phyloP scores from a whole-genome alignment of 2,797 vertebrate genomes.

The Fratercula arctica region DNA sequence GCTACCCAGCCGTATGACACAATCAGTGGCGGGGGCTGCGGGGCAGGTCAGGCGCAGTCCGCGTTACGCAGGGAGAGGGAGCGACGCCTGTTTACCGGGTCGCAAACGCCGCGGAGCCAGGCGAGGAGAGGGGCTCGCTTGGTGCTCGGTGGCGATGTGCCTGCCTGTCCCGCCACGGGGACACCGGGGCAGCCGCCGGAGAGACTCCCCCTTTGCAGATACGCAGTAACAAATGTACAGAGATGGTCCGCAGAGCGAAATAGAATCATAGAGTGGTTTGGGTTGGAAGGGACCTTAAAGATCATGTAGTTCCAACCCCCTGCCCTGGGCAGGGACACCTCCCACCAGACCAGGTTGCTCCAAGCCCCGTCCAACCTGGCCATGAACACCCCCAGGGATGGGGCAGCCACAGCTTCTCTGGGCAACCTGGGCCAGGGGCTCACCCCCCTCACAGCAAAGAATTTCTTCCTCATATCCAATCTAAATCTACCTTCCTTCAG shows the following conservation, averaged over 20 bases:
- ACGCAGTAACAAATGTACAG: fast-evolving
- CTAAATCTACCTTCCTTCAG: too few species aligned
- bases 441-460: too few species aligned
- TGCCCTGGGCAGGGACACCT: too few species aligned
- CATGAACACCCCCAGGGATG: too few species aligned
- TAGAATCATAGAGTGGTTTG: too few species aligned
- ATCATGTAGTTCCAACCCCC: too few species aligned
- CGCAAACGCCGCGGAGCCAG: background rate
- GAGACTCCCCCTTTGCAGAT: fast-evolving
- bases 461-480: too few species aligned
- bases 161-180: fast-evolving
- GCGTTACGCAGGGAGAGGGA: background rate
- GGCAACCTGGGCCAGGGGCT: too few species aligned
- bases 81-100: background rate
- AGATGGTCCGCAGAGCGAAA: background rate
- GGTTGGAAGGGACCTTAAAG: too few species aligned
- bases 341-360: too few species aligned
- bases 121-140: background rate
- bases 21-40: fast-evolving
- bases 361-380: too few species aligned
- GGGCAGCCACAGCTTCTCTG: too few species aligned
- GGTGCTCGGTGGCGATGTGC: fast-evolving
- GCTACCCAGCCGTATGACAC: fast-evolving
- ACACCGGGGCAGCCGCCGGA: fast-evolving
- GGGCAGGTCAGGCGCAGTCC: background rate